Percentiles rank a stretch among this genome's conserved stretches.
These are phyloP conservation scores for Latrodectus geometricus DNA, from an alignment of 1,140 invertebrate species.

Conservation along the genomic window DNA sequence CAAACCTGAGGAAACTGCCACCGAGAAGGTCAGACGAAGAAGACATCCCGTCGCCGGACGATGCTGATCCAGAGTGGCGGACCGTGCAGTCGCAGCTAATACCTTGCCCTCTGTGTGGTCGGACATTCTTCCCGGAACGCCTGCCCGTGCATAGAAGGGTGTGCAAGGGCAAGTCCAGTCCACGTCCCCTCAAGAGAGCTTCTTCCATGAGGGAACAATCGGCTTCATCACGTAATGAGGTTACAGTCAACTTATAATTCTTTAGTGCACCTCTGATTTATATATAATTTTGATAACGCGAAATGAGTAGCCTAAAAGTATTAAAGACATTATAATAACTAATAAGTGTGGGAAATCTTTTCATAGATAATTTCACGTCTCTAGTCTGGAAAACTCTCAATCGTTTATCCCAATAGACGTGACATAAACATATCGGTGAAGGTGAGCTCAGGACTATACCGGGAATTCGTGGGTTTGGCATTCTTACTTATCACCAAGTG, in stretches of 20 bases:
- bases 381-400: no score
- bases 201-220: conserved; percentile 32
- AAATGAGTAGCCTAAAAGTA: no score
- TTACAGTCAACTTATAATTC: neutral
- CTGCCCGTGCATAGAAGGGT: conserved; percentile 70
- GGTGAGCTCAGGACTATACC: no score
- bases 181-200: neutral
- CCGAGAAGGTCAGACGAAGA: conserved; percentile 74
- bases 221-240: conserved; percentile 21
- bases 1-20: conserved; percentile 71
- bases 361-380: no score
- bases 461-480: no score
- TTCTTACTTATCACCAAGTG: no score
- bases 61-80: conserved; percentile 75
- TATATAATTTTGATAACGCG: no score
- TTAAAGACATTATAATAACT: no score
- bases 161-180: conserved; percentile 66
- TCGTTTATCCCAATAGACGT: no score
- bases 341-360: no score
- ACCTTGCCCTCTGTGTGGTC: conserved; percentile 70
- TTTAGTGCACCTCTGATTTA: no score
- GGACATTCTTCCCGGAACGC: conserved; percentile 72
- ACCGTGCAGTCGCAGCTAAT: conserved; percentile 71
- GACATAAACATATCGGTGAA: no score
- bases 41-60: conserved; percentile 67